Conservation (phyloP, 92 coral and sea anemone genomes). For the Zoanthus sansibaricus region DNA sequence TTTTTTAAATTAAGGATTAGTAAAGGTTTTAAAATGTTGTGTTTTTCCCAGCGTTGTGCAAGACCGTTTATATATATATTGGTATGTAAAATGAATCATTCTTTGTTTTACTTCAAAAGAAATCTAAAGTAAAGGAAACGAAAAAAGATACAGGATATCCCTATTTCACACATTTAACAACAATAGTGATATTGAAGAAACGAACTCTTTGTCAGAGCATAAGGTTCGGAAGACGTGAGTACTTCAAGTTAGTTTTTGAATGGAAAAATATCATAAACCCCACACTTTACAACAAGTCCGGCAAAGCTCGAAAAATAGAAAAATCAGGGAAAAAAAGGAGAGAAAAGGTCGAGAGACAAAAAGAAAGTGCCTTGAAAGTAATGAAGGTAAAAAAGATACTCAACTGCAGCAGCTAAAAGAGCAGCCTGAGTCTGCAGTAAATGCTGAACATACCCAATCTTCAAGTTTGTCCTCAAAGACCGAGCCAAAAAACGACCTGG, state of each 20-base stretch:
- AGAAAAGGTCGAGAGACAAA: neutral
- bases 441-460: neutral
- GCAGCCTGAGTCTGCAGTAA: neutral
- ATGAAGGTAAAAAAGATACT: neutral
- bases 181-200: neutral
- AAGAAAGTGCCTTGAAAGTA: neutral
- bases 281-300: neutral
- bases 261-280: constrained; percentile 6
- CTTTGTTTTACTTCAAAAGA: neutral
- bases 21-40: no score
- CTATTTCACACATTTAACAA: neutral
- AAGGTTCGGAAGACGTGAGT: no score
- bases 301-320: constrained; percentile 12
- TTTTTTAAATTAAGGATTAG: no score
- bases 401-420: constrained; percentile 11
- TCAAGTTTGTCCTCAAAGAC: neutral
- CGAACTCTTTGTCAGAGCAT: neutral
- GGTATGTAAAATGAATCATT: neutral
- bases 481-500: neutral
- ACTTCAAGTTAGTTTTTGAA: constrained; percentile 1
- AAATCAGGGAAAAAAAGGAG: neutral
- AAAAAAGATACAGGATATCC: neutral
- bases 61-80: neutral
- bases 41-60: no score
- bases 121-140: neutral